phyloP scores from a whole-genome alignment of 2,113 vertebrate species.

The Arothron firmamentum region DNA sequence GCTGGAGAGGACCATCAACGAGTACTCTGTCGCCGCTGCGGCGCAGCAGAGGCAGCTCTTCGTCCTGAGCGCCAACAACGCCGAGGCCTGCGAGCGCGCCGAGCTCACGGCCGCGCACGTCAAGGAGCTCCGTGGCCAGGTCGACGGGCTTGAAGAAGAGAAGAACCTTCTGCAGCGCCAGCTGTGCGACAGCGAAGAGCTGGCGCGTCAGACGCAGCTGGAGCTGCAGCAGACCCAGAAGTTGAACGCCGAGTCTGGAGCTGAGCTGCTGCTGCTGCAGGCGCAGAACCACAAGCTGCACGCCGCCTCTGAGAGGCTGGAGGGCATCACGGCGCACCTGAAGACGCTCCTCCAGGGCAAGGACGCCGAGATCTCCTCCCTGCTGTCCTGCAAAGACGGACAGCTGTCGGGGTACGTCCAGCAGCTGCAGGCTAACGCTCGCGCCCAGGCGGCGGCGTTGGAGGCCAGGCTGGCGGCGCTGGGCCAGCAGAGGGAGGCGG shows the following conservation, averaged over 20 bases:
- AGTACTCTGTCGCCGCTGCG: conserved; percentile 68
- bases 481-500: conserved; percentile 66
- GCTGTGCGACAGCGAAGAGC: conserved; percentile 60
- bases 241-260: conserved; percentile 62
- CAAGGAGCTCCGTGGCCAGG: conserved; percentile 63
- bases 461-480: conserved; percentile 71
- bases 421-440: conserved; percentile 77
- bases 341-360: conserved; percentile 80
- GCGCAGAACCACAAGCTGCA: conserved; percentile 65
- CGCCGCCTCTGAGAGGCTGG: conserved; percentile 78
- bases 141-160: conserved; percentile 70
- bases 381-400: conserved; percentile 80
- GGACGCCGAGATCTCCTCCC: conserved; percentile 81
- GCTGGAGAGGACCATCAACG: conserved; percentile 69
- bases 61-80: conserved; percentile 75
- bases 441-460: conserved; percentile 70
- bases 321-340: conserved; percentile 77
- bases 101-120: conserved; percentile 62
- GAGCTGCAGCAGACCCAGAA: conserved; percentile 69
- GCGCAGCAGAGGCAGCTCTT: conserved; percentile 75
- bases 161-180: conserved; percentile 65
- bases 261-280: conserved; percentile 67
- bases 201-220: conserved; percentile 55
- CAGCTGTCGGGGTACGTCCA: conserved; percentile 80
- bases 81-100: conserved; percentile 53